Conservation (phyloP, 2,113 vertebrate species). For the Labeo rohita region DNA sequence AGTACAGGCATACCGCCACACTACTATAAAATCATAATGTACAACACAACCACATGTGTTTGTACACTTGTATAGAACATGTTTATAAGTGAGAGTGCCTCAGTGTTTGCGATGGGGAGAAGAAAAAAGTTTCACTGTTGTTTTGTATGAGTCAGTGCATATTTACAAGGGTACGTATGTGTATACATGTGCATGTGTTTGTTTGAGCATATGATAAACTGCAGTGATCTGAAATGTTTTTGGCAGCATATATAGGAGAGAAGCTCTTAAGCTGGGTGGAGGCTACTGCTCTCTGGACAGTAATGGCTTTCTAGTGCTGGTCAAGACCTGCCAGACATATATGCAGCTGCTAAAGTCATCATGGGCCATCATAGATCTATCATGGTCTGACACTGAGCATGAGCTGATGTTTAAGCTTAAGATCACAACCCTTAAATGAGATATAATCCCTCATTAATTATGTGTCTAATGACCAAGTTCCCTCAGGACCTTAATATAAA, state of each 20-base stretch:
- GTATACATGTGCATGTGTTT: slow-evolving; percentile 29
- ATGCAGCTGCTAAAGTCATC: slow-evolving; percentile 72
- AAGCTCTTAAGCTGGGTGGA: slow-evolving; percentile 52
- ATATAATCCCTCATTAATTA: background rate
- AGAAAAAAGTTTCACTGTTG: background rate
- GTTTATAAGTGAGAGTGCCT: background rate
- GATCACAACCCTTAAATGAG: slow-evolving; percentile 5
- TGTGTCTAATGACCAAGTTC: background rate
- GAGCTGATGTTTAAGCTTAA: slow-evolving; percentile 20
- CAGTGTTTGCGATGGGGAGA: background rate
- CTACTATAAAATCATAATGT: background rate
- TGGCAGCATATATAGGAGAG: slow-evolving; percentile 63
- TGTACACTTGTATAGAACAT: background rate
- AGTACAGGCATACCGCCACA: background rate
- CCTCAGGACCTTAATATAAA: no score
- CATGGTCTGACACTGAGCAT: background rate
- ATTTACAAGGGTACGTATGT: slow-evolving; percentile 2
- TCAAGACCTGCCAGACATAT: slow-evolving; percentile 27
- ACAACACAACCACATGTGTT: background rate
- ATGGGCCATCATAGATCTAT: slow-evolving; percentile 24
- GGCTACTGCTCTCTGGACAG: slow-evolving; percentile 16
- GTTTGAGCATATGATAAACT: slow-evolving; percentile 62
- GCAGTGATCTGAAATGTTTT: slow-evolving; percentile 55
- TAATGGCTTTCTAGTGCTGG: slow-evolving; percentile 41
- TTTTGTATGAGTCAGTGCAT: slow-evolving; percentile 5